A percentile compares a stretch with the other conserved stretches of the same genome.
These are phyloP conservation scores for Dasypogon diadema DNA, from an alignment of 2,888 invertebrate genomes.

Conservation along the genomic window DNA sequence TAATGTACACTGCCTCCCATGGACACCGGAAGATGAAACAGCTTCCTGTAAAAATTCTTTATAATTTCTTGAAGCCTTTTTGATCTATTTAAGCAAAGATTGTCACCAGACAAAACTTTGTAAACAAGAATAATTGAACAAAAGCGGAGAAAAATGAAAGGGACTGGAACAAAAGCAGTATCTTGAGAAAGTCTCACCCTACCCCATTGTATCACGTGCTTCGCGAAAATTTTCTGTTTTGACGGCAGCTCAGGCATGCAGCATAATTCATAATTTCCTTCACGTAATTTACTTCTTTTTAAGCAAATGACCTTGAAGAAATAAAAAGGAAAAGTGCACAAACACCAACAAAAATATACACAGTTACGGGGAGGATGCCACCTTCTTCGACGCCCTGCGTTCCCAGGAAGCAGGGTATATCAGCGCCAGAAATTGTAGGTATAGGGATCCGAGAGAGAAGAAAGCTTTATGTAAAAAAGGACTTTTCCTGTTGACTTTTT, in stretches of 20 bases:
- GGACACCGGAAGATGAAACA: too few species aligned
- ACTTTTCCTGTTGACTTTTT: constrained; percentile 46
- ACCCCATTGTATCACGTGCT: constrained; percentile 37
- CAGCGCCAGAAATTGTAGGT: not conserved
- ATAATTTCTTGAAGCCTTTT: too few species aligned
- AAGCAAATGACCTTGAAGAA: constrained; percentile 50
- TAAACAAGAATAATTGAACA: constrained; percentile 22
- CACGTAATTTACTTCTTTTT: constrained; percentile 47
- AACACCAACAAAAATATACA: constrained; percentile 10
- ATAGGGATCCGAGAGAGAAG: constrained; percentile 16
- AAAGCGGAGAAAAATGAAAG: constrained; percentile 12
- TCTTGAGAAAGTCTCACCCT: constrained; percentile 11
- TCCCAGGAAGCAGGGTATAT: not conserved
- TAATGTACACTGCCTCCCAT: too few species aligned
- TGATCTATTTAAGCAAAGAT: not conserved
- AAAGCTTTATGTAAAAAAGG: constrained; percentile 38
- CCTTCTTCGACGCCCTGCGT: not conserved
- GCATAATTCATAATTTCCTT: constrained; percentile 51
- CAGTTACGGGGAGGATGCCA: not conserved
- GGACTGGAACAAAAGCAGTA: constrained; percentile 5
- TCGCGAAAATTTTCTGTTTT: constrained; percentile 27
- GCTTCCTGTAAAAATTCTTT: too few species aligned
- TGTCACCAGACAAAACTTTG: constrained; percentile 11
- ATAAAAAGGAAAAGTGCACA: constrained; percentile 51
- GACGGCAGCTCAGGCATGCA: constrained; percentile 44